Conservation (phyloP, 1,140 invertebrate species). For the Aphelinus certus region DNA sequence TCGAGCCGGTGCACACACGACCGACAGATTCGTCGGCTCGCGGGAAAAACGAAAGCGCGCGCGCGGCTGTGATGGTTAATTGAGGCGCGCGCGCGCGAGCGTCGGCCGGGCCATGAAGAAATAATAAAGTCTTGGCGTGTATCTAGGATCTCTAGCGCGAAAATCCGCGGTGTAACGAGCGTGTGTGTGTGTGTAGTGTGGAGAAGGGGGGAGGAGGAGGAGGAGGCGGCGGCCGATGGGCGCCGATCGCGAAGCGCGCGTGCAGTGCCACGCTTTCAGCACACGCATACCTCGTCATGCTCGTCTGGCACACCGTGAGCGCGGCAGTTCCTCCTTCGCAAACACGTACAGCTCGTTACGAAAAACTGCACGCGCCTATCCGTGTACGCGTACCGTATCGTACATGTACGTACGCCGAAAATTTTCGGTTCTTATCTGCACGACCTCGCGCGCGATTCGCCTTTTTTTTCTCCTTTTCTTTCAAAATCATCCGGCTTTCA, state of each 20-base stretch:
- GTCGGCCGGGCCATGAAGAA: conserved; percentile 5
- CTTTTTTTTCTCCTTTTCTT: no score
- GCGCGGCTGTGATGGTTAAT: conserved; percentile 38
- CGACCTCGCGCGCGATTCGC: no score
- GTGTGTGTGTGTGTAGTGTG: background rate
- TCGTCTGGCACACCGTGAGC: conserved; percentile 45
- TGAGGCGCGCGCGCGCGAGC: conserved; percentile 22
- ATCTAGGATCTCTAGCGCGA: background rate
- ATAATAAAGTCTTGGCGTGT: background rate
- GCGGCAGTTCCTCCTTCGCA: no score
- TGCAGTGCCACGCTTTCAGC: conserved; percentile 57
- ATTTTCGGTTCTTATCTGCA: no score
- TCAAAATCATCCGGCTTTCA: no score
- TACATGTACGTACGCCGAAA: no score
- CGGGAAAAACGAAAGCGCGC: conserved; percentile 31
- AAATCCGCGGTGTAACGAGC: conserved; percentile 23
- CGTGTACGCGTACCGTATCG: no score
- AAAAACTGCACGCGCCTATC: no score
- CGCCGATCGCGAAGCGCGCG: background rate
- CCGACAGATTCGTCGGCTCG: background rate
- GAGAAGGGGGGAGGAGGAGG: no score
- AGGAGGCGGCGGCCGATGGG: background rate
- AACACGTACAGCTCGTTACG: no score
- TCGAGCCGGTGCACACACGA: background rate
- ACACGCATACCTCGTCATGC: conserved; percentile 57